Base-by-base conservation (phyloP, 1,140 invertebrate species). In the Temnothorax longispinosus region DNA sequence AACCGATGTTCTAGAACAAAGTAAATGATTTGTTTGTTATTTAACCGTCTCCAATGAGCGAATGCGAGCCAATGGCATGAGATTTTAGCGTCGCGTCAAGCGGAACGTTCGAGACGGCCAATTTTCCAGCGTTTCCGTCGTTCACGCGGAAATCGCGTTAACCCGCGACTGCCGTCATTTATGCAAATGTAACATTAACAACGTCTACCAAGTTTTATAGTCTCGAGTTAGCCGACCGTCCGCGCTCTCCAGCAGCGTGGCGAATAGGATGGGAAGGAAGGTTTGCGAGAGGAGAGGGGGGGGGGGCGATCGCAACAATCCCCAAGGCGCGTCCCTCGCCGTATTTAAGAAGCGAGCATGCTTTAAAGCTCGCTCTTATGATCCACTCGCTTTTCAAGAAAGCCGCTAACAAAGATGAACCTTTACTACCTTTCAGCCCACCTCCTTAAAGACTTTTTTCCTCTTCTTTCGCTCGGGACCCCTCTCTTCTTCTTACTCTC, bases 201-300 rank as follows among this genome's bases (percentile, higher is more conserved):
- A 88, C 67, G 90, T 92, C 90, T 92, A 91, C 81, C 84, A 91
- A 91, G 89, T 91, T 90, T 91, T 92, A 89, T 90, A 86, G 89
- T 78, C 50, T 58, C 81, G 80, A 88, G 82, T 89, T 91, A 86
- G 86, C 78, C 75, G 18, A 84, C 88, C 52, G 72, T 74, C 77
- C 54, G 67, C 60, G 38, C 35, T 77, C 18, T 38, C 32, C 52
- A n/a, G 35, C 52, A n/a, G 35, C 60, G 32, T 41, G 50, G 52
- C 52, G 47, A 50, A 47, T 54, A 41, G 58, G 35, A 5, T 8
- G 15, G 4, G 15, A 8, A 27, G 56, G 13, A 62, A 11, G 41
- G 38, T 13, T 41, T 27, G 27, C 27, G 1, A 0, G 27, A 27
- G 27, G 1, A 0, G 27, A 0, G 44, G 6, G 56, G 18, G 52